Base-by-base conservation (phyloP, 2,113 vertebrate species). In the Solea senegalensis region DNA sequence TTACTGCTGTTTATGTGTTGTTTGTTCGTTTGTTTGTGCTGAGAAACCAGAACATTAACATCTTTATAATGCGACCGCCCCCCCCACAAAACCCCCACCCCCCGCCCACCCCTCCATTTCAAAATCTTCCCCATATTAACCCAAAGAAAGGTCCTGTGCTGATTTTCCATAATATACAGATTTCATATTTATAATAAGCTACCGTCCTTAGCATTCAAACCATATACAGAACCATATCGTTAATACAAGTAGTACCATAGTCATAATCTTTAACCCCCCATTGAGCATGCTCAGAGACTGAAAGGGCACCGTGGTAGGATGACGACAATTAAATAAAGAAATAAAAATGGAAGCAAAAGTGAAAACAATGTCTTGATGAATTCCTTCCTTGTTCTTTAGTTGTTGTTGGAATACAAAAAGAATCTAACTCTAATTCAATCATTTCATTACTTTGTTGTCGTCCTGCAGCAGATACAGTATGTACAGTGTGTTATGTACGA, bases 181-280 rank as follows among this genome's bases (percentile, higher is more conserved):
- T 92, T 91, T 94, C 88, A 92, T 92, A 93, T 94, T 93, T 92
- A 94, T 93, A 94, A 92, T 93, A 94, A 93, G 92, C 90, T 93
- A 93, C 91, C 92, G 91, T 93, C 91, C 91, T 94, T 92, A 93
- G 93, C 92, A 93, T 94, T 93, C 92, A 93, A 93, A 93, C 92
- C 90, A 92, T 91, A 48, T 85, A 91, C 93, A 92, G 89, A 92
- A 91, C 93, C 90, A 92, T 92, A 92, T 87, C 88, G 85, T 92
- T 91, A 92, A 91, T 91, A 93, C 86, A 63, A 93, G 89, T 89
- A 91, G 88, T 94, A 94, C 90, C 90, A 72, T 87, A 86, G 74
- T 82, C 74, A 88, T 89, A 91, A 89, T 86, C 86, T 92, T 91
- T 82, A 86, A 89, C 73, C 86, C 86, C 80, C 80, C 69, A 58